Evolutionary conservation across 2,113 vertebrate genomes (phyloP).

Genomic region (Tor tambroides): DNA sequence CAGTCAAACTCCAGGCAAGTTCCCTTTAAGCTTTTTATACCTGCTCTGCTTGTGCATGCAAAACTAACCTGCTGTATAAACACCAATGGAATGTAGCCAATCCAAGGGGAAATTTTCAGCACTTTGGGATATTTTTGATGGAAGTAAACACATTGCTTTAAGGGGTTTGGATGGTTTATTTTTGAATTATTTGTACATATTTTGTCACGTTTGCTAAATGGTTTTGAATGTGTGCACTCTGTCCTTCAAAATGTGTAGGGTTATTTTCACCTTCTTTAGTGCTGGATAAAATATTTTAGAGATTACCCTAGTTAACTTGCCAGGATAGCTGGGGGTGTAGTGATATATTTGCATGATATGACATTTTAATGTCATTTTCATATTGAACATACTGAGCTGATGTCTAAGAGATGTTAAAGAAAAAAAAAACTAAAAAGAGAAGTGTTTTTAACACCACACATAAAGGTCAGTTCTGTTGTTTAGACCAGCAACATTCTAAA

Average conservation of each 20-base stretch:
- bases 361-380: background rate
- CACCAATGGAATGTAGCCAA: background rate
- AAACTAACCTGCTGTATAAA: slow-evolving; percentile 54
- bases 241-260: too few relatives aligned
- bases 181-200: background rate
- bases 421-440: too few relatives aligned
- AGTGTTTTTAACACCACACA: background rate
- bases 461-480: background rate
- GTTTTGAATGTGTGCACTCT: slow-evolving; percentile 2
- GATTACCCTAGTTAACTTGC: background rate
- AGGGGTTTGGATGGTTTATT: background rate
- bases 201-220: background rate
- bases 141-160: background rate
- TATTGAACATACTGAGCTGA: background rate
- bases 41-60: slow-evolving; percentile 64
- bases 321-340: slow-evolving; percentile 10
- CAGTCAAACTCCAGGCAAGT: slow-evolving; percentile 97
- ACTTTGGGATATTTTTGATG: background rate
- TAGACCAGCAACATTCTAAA: slow-evolving; percentile 3
- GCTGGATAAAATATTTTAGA: background rate
- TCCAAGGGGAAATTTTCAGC: background rate
- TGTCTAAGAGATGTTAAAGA: background rate
- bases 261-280: background rate
- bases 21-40: slow-evolving; percentile 70
- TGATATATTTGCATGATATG: slow-evolving; percentile 16